These are phyloP conservation scores for Achroia grisella DNA, from an alignment of 1,140 invertebrate genomes.

Conservation along the genomic window DNA sequence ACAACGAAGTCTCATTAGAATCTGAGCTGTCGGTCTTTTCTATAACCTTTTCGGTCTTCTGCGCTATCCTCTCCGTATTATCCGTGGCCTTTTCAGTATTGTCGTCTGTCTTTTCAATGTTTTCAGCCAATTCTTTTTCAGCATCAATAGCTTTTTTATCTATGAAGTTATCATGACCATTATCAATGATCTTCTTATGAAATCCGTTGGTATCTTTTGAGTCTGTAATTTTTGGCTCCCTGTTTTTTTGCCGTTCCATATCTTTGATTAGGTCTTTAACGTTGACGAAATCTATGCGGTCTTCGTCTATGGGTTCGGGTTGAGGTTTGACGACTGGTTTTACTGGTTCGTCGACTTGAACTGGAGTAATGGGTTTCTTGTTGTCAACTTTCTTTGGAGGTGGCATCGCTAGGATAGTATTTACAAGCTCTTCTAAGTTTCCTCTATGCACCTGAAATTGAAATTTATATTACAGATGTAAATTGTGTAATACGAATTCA, in stretches of 20 bases:
- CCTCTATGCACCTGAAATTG: constrained; percentile 56
- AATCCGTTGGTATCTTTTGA: constrained; percentile 53
- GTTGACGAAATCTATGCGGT: constrained; percentile 68
- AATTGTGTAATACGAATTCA: no score
- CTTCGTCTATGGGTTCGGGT: constrained; percentile 48
- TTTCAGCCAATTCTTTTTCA: constrained; percentile 12
- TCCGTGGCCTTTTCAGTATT: constrained; percentile 4
- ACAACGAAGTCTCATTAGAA: constrained; percentile 39
- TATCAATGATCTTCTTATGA: constrained; percentile 55
- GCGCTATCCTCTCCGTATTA: constrained; percentile 17
- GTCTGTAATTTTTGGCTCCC: constrained; percentile 30
- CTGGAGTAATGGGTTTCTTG: constrained; percentile 38
- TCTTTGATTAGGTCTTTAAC: constrained; percentile 71
- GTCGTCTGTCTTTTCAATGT: constrained; percentile 17
- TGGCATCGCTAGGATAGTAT: constrained; percentile 57
- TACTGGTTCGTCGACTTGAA: constrained; percentile 38
- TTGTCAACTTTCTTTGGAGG: constrained; percentile 41
- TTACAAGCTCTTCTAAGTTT: constrained; percentile 56
- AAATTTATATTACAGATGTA: background rate
- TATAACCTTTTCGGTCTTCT: constrained; percentile 22
- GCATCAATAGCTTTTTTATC: constrained; percentile 23
- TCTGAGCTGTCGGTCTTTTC: constrained; percentile 39
- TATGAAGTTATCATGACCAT: constrained; percentile 40
- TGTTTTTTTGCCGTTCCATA: constrained; percentile 59
- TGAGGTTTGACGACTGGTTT: constrained; percentile 29